Base-by-base conservation (phyloP, 2,797 vertebrate genomes). In the Parauchenoglanis ngamensis region DNA sequence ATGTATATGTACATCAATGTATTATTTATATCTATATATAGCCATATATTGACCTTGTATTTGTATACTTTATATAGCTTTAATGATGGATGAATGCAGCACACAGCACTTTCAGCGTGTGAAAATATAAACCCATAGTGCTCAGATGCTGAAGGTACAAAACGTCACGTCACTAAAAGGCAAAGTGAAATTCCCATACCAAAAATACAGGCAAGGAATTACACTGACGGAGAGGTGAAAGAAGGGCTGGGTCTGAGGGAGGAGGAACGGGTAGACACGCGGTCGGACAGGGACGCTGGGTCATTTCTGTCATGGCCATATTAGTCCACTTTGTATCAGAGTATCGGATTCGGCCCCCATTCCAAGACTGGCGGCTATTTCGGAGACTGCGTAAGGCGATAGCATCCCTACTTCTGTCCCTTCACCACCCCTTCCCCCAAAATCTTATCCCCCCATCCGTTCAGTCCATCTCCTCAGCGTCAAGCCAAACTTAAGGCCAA, bases 321-420 rank as follows among this genome's bases (percentile, higher is more conserved):
- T 96, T 95, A 94, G 96, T 96, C 94, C 95, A 96, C 91, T 91
- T 93, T 94, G 93, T 94, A 94, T 93, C 83, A 87, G 83, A 92
- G 90, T 94, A 95, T 96, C 95, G 88, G 92, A 94, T 96, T 95
- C 92, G 90, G 92, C 92, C 94, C 92, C 95, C 94, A 96, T 95
- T 95, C 94, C 94, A 95, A 96, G 95, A 95, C 95, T 93, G 92
- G 85, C 87, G 86, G 94, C 95, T 96, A 96, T 96, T 96, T 96
- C 92, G 91, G 94, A 94, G 90, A 92, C 91, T 28, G 90, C 90
- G 96, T 96, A 96, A 96, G 94, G 89, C 88, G 96, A 96, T 95
- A 93, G 59, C 1, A 65, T 88, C 86, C 84, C 87, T 92, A 93
- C 88, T 91, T 93, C 91, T 90, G 92, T 80, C 76, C 94, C 94